Evolutionary conservation across 2,888 invertebrate species (phyloP), one percentile per base, ranked within the genome.

Genomic region (Cylindroiulus punctatus): DNA sequence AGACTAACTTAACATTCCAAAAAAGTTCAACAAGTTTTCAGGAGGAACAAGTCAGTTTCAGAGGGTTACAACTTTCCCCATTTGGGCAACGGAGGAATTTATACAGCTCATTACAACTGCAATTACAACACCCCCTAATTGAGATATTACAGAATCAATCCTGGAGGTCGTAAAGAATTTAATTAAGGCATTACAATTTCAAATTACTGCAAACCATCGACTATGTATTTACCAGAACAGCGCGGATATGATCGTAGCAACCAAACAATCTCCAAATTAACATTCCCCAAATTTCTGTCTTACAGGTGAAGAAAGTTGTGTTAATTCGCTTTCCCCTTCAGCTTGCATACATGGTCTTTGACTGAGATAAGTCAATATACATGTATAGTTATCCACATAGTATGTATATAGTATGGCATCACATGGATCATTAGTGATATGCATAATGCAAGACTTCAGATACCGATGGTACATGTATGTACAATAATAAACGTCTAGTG

Each of bases 141-240:
- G 65, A 65, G 65, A 65, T 65, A 26, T 26, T 22, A 26, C 2
- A 26, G n/a, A 52, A 26, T 26, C 65, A 65, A 65, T 65, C 65
- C n/a, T 65, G 3, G 8, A n/a, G 65, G 65, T 65, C 65, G n/a
- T 65, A 65, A 65, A 65, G 65, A 65, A 65, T 65, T 65, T 22
- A 65, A 65, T 65, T 65, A 26, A 4, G 65, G 65, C 65, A 65
- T 65, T 65, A 65, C n/a, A 65, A 65, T 65, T 65, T 65, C 65
- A 65, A 65, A 65, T 65, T n/a, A 65, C 65, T 26, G 65, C 26
- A 26, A 65, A 65, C 65, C 26, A 44, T 44, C 44, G 26, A 26
- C 65, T 26, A 22, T 22, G 26, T 36, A 19, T 57, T 19, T n/a
- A 10, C 17, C n/a, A 19, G n/a, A 2, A 1, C 26, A 19, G 7